Evolutionary conservation across 1,140 invertebrate genomes (phyloP).

Genomic region (Stegodyphus mimosarum): DNA sequence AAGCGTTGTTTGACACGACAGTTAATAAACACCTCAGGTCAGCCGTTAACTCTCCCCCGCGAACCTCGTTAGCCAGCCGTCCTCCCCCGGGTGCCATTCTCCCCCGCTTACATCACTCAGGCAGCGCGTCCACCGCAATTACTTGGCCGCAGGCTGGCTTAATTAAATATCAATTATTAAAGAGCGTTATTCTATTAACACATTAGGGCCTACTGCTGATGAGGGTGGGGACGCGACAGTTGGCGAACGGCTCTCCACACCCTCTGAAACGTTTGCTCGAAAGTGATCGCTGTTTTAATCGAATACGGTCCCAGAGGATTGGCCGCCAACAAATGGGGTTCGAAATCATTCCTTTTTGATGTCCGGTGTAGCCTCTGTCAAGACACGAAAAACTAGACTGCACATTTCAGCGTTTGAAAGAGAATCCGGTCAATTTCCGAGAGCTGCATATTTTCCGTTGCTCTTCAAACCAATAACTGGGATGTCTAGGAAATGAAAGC

Average conservation of each 20-base stretch:
- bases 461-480: no score
- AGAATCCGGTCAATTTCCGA: no score
- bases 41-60: conserved; percentile 37
- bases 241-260: conserved; percentile 41
- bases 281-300: conserved; percentile 48
- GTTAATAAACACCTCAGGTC: conserved; percentile 61
- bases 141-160: conserved; percentile 46
- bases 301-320: conserved; percentile 1
- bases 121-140: conserved; percentile 46
- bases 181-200: conserved; percentile 61
- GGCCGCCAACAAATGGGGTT: not conserved
- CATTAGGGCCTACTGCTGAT: conserved; percentile 37
- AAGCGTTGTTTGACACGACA: conserved; percentile 59
- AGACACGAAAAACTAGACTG: no score
- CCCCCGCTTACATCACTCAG: conserved; percentile 36
- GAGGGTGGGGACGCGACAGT: conserved; percentile 52
- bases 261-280: conserved; percentile 12
- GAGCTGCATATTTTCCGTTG: no score
- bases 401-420: no score
- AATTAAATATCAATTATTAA: conserved; percentile 62
- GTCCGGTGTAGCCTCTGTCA: no score
- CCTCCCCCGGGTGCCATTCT: conserved; percentile 37
- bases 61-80: conserved; percentile 48
- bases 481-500: no score
- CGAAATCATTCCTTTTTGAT: no score